These are phyloP conservation scores for Yponomeuta plumbellus DNA, from an alignment of 2,888 invertebrate genomes.

Conservation along the genomic window DNA sequence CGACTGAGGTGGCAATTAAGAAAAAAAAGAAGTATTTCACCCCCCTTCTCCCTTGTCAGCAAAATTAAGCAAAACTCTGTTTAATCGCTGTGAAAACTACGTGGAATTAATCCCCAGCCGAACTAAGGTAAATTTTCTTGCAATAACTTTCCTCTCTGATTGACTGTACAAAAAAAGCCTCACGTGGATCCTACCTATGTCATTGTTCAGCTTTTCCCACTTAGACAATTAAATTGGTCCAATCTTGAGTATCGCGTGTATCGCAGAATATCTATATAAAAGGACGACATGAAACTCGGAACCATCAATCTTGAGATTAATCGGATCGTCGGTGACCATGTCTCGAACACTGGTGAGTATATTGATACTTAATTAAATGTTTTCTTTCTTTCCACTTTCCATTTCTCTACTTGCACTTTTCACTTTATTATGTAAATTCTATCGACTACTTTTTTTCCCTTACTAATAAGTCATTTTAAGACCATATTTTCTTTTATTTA, in stretches of 20 bases:
- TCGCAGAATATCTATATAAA: slow-evolving; percentile 13
- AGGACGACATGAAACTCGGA: slow-evolving; percentile 5
- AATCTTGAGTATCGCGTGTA: not conserved
- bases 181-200: not conserved
- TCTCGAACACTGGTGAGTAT: slow-evolving; percentile 25
- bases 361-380: not conserved
- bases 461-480: too few species aligned
- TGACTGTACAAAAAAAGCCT: not conserved
- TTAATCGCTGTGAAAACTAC: too few species aligned
- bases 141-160: slow-evolving; percentile 7
- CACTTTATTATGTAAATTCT: too few species aligned
- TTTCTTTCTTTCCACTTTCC: not conserved
- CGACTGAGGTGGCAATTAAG: too few species aligned
- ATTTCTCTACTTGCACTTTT: too few species aligned
- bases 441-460: too few species aligned
- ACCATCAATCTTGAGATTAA: slow-evolving; percentile 12
- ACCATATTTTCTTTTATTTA: too few species aligned
- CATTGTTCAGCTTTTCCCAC: not conserved
- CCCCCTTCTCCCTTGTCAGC: too few species aligned
- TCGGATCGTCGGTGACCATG: slow-evolving; percentile 19
- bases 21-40: too few species aligned
- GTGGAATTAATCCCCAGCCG: too few species aligned
- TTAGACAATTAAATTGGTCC: slow-evolving; percentile 2
- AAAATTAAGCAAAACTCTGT: too few species aligned
- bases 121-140: too few species aligned